Conservation (phyloP, 2,797 vertebrate species). For the Hozukius guyotensis region DNA sequence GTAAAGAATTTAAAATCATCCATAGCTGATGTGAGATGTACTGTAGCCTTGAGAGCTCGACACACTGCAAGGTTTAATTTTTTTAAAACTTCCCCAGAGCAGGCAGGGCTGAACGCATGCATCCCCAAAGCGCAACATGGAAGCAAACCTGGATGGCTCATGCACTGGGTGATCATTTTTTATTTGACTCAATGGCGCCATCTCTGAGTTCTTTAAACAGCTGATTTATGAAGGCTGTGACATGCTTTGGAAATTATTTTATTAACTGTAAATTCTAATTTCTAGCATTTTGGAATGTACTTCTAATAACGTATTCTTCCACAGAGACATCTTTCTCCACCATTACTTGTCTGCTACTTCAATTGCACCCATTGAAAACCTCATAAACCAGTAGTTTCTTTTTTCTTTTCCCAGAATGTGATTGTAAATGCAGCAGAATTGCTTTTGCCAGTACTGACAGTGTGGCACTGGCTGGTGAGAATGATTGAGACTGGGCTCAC, state of each 20-base stretch:
- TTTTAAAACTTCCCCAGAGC: background rate
- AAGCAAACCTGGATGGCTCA: background rate
- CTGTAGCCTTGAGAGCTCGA: background rate
- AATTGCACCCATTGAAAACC: background rate
- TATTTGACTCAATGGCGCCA: background rate
- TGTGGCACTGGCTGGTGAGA: background rate
- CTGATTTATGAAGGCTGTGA: background rate
- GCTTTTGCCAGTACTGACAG: background rate
- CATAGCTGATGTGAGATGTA: background rate
- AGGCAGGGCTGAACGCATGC: background rate
- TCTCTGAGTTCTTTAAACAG: background rate
- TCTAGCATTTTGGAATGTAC: background rate
- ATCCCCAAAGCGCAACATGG: background rate
- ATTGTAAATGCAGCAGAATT: background rate
- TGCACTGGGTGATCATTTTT: background rate
- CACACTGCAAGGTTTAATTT: background rate
- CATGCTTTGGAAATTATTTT: background rate
- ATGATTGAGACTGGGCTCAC: background rate
- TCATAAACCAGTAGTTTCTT: background rate
- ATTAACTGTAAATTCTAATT: background rate
- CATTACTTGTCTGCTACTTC: background rate
- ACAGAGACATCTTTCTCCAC: background rate
- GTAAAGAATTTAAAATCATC: slow-evolving; percentile 2
- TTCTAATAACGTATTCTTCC: background rate
- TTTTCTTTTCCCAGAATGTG: background rate